Base-by-base conservation (phyloP, 2,888 invertebrate genomes). In the Limnephilus marmoratus region DNA sequence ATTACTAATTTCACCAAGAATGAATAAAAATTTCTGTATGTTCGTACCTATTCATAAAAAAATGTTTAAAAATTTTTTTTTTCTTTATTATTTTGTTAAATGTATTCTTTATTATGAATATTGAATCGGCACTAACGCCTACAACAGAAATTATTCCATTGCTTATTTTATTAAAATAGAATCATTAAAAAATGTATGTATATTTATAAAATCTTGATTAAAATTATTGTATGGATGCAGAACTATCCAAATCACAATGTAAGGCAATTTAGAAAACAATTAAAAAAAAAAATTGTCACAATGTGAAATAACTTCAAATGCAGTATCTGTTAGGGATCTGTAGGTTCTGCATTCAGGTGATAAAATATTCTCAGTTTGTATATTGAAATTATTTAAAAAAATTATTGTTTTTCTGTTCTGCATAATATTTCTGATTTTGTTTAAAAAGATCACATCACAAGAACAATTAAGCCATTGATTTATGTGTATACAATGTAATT, bases 391-490 rank as follows among this genome's bases (percentile, higher is more conserved):
- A 68, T 24, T 24, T 24, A 18, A 68, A 24, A 53, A n/a, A 68
- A 7, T 24, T 24, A 68, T 9, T 68, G 68, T 68, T 68, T 68
- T 68, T 68, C 68, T 24, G 2, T 15, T 83, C 37, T 24, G 37
- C 41, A 41, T 83, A 83, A 83, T 41, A 83, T 83, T 37, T 83
- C 24, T 83, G 37, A 18, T 82, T 83, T 34, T 34, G 18, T 83
- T 37, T 82, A 83, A 37, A 83, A 83, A 24, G 24, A 83, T 83
- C 68, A 68, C 68, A 68, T 68, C 68, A 68, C 68, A 68, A 37
- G 37, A 34, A 83, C 31, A 15, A 34, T 9, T 37, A 83, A 31
- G 31, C 83, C 37, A 83, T 41, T 83, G 83, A 83, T 34, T 83
- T 41, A 83, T 37, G 9, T 83, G 83, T 83, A 24, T 83, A n/a